These are phyloP conservation scores for Drosophila santomea DNA, from an alignment of 1,140 invertebrate genomes.

Conservation along the genomic window DNA sequence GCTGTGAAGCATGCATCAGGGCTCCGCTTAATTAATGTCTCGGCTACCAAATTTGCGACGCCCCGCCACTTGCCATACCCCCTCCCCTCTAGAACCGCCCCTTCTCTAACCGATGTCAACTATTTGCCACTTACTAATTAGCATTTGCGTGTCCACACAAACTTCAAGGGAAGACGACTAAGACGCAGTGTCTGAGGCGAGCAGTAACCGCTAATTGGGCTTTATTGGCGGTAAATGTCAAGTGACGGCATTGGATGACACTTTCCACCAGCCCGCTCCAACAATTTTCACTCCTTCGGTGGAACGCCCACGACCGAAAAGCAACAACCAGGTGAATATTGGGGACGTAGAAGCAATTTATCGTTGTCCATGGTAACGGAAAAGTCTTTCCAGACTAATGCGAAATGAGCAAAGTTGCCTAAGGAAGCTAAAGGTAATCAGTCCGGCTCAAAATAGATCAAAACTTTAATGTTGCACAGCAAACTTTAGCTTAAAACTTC, in stretches of 20 bases:
- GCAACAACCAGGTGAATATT: slow-evolving; percentile 30
- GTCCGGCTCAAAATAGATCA: not conserved
- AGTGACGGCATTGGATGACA: slow-evolving; percentile 51
- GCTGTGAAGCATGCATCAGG: slow-evolving; percentile 43
- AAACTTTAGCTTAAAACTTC: not conserved
- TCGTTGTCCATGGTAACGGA: slow-evolving; percentile 27
- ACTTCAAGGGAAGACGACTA: slow-evolving; percentile 36
- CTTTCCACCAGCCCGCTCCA: slow-evolving; percentile 7
- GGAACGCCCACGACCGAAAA: not conserved
- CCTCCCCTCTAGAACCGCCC: not conserved
- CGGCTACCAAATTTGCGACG: slow-evolving; percentile 27
- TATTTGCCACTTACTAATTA: slow-evolving; percentile 61
- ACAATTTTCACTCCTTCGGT: not conserved
- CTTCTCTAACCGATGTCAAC: slow-evolving; percentile 31
- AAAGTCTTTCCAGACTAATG: not conserved
- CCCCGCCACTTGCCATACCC: not conserved
- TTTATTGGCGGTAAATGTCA: slow-evolving; percentile 61
- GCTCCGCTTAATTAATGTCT: slow-evolving; percentile 51
- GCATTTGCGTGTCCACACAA: slow-evolving; percentile 60
- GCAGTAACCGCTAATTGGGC: slow-evolving; percentile 52
- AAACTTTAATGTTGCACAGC: not conserved
- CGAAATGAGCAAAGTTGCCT: not conserved
- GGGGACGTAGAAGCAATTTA: slow-evolving; percentile 4
- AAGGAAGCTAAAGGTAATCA: not conserved
- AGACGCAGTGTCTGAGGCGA: slow-evolving; percentile 18